A percentile compares a stretch with the other conserved stretches of the same genome.
These are phyloP conservation scores for Microchirus variegatus DNA, from an alignment of 2,797 vertebrate species.

Conservation along the genomic window DNA sequence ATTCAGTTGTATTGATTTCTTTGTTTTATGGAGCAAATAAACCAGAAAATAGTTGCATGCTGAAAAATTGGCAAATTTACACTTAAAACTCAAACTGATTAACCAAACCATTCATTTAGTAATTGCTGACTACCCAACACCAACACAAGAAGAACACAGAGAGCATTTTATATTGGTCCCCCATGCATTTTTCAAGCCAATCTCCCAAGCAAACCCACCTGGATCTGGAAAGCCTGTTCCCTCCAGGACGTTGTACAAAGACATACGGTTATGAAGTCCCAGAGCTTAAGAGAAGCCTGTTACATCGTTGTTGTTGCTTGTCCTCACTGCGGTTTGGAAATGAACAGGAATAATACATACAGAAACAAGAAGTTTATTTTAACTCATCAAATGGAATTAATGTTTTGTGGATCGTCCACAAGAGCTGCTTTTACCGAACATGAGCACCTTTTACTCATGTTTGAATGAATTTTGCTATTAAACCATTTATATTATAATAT, in stretches of 20 bases:
- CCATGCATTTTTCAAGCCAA: conserved; percentile 20
- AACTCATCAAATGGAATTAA: no score
- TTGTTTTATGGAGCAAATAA: no score
- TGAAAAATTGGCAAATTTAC: no score
- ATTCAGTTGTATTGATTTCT: no score
- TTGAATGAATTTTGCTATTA: no score
- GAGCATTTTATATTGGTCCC: neutral
- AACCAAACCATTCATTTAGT: no score
- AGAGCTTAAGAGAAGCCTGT: conserved; percentile 17
- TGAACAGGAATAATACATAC: conserved; percentile 1
- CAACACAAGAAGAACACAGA: neutral
- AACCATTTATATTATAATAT: no score
- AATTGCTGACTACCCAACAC: conserved; percentile 4
- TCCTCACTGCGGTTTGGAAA: conserved; percentile 1
- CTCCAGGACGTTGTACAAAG: conserved; percentile 13
- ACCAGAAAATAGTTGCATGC: no score
- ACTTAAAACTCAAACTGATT: no score
- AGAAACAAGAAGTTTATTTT: neutral
- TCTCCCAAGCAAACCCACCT: conserved; percentile 17
- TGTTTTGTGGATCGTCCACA: no score
- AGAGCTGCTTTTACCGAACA: no score
- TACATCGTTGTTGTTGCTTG: conserved; percentile 18
- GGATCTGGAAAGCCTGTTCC: conserved; percentile 12
- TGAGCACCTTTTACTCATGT: no score
- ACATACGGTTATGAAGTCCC: conserved; percentile 24